These are phyloP conservation scores for Sepiola atlantica DNA, from an alignment of 2,888 invertebrate genomes.

Conservation along the genomic window DNA sequence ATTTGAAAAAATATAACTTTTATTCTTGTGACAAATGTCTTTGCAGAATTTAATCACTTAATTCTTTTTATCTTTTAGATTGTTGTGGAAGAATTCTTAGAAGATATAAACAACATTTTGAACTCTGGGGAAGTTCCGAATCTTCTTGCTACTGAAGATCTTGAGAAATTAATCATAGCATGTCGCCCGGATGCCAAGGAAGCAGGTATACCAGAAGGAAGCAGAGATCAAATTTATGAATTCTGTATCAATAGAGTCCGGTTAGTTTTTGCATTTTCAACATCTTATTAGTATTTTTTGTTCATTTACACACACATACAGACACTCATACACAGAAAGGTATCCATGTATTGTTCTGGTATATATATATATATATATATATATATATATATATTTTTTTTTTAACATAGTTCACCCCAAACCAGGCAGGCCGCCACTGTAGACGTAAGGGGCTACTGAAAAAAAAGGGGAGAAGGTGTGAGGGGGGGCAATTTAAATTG, in stretches of 20 bases:
- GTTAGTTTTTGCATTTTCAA: conserved; percentile 54
- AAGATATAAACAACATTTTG: conserved; percentile 92
- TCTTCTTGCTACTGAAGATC: conserved; percentile 86
- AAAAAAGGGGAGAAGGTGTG: too few relatives aligned
- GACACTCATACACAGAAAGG: background rate
- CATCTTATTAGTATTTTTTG: background rate
- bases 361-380: background rate
- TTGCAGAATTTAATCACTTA: background rate
- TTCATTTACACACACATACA: background rate
- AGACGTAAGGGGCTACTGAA: too few relatives aligned
- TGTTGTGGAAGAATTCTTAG: conserved; percentile 90
- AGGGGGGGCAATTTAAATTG: too few relatives aligned
- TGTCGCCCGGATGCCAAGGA: conserved; percentile 84
- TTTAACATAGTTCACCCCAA: too few relatives aligned
- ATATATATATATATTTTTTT: too few relatives aligned
- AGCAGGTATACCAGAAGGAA: conserved; percentile 80
- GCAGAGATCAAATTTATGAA: conserved; percentile 87
- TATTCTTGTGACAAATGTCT: background rate
- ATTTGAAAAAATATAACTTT: too few relatives aligned
- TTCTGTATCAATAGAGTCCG: conserved; percentile 88
- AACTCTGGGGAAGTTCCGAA: conserved; percentile 95
- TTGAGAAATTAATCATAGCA: conserved; percentile 86
- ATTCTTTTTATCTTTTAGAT: conserved; percentile 78
- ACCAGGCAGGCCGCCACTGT: too few relatives aligned
- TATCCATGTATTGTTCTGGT: too few relatives aligned